phyloP scores from a whole-genome alignment of 2,888 invertebrate genomes.

The Cantharis flavilabris region DNA sequence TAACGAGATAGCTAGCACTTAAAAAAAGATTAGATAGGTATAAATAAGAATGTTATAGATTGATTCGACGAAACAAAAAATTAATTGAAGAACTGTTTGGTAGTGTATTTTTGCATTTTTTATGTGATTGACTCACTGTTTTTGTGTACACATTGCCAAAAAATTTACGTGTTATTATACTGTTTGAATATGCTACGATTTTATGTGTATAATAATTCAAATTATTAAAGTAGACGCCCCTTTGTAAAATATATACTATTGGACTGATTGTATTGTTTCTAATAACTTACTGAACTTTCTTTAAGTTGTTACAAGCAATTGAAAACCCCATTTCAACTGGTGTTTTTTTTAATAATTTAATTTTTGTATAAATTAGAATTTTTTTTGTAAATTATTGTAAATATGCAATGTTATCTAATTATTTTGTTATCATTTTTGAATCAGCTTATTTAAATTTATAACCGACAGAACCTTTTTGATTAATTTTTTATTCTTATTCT shows the following conservation, averaged over 20 bases:
- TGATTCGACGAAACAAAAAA: conserved; percentile 19
- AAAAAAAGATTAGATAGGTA: conserved; percentile 27
- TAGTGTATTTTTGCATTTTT: conserved; percentile 32
- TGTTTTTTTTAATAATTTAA: neutral
- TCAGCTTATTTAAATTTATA: neutral
- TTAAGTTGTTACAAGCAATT: neutral
- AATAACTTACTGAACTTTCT: neutral
- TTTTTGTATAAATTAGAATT: neutral
- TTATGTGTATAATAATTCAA: conserved; percentile 30
- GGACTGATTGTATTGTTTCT: conserved; percentile 18
- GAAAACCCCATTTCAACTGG: neutral
- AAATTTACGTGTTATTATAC: conserved; percentile 29
- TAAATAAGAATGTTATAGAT: conserved; percentile 29
- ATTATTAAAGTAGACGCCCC: conserved; percentile 23
- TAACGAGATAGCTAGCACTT: conserved; percentile 26
- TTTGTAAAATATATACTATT: conserved; percentile 27
- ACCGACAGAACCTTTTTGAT: conserved; percentile 1
- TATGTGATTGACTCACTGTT: conserved; percentile 30
- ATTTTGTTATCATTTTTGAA: neutral
- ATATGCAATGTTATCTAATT: conserved; percentile 20
- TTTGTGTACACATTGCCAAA: conserved; percentile 31
- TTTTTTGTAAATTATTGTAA: conserved; percentile 28
- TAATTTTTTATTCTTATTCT: neutral
- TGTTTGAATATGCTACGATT: conserved; percentile 32
- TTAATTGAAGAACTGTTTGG: conserved; percentile 27